These are phyloP conservation scores for Colletes latitarsis DNA, from an alignment of 1,140 invertebrate genomes.

Conservation along the genomic window DNA sequence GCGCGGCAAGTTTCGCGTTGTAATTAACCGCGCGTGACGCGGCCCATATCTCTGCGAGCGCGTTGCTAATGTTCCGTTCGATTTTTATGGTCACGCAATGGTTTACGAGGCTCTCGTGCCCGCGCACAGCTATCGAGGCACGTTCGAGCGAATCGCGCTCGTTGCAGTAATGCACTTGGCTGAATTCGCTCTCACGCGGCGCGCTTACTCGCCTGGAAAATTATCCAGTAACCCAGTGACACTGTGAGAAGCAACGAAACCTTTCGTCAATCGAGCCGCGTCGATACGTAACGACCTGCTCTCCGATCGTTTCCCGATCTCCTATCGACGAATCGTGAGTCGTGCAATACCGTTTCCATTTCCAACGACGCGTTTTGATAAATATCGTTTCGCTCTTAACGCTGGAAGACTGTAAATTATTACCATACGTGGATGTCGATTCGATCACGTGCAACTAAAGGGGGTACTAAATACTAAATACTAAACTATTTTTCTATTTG, in stretches of 20 bases:
- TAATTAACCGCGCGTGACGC: constrained; percentile 23
- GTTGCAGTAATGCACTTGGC: constrained; percentile 39
- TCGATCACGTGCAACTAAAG: too few species aligned
- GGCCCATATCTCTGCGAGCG: constrained; percentile 12
- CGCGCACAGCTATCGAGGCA: constrained; percentile 4
- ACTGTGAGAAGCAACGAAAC: constrained; percentile 39
- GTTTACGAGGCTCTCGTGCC: constrained; percentile 15
- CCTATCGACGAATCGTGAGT: background rate
- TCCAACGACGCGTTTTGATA: too few species aligned
- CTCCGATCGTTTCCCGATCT: background rate
- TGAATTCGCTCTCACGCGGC: constrained; percentile 50
- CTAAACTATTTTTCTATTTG: too few species aligned
- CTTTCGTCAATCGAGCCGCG: background rate
- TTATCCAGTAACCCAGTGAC: constrained; percentile 64
- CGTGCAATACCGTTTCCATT: too few species aligned
- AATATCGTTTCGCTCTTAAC: too few species aligned
- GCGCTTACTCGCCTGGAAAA: constrained; percentile 59
- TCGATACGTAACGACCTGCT: background rate
- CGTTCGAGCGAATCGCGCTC: constrained; percentile 19
- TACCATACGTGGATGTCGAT: background rate
- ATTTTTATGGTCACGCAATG: constrained; percentile 17
- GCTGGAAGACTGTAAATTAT: too few species aligned
- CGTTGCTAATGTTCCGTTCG: constrained; percentile 11
- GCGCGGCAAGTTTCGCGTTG: background rate
- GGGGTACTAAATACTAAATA: too few species aligned